Percentiles rank a stretch among this genome's conserved stretches.
Evolutionary conservation across 1,140 invertebrate genomes (phyloP).

Genomic region (Lamellibrachia luymesi): DNA sequence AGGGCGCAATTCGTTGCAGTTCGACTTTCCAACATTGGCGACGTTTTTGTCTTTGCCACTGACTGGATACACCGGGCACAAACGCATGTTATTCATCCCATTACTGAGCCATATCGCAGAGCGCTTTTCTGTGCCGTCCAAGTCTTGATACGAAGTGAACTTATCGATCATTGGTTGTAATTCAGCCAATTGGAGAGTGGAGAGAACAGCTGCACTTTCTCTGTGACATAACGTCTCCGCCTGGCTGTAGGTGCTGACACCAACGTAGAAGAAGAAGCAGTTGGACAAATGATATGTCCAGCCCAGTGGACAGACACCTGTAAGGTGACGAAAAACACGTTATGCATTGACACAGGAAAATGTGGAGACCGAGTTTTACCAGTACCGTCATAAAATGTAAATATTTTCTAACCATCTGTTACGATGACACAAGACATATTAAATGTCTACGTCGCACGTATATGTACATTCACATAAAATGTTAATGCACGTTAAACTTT

Average conservation of each 20-base stretch:
- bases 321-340: not conserved
- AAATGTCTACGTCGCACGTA: too few relatives aligned
- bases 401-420: not conserved
- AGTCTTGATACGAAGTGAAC: not conserved
- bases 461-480: not conserved
- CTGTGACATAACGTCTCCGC: not conserved
- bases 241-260: not conserved
- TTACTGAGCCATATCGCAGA: not conserved
- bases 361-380: too few relatives aligned
- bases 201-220: not conserved
- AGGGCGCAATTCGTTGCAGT: not conserved
- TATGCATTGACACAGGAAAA: too few relatives aligned
- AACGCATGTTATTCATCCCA: not conserved
- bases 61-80: not conserved
- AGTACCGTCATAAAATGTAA: too few relatives aligned
- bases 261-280: not conserved
- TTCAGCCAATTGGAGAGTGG: not conserved
- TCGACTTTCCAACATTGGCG: not conserved
- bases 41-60: not conserved
- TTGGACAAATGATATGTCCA: not conserved
- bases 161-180: not conserved
- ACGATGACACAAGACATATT: not conserved
- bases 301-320: not conserved
- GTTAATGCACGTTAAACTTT: not conserved
- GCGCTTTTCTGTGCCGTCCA: not conserved